Base-by-base conservation (phyloP, 1,140 invertebrate species). In the Meloidogyne hapla region DNA sequence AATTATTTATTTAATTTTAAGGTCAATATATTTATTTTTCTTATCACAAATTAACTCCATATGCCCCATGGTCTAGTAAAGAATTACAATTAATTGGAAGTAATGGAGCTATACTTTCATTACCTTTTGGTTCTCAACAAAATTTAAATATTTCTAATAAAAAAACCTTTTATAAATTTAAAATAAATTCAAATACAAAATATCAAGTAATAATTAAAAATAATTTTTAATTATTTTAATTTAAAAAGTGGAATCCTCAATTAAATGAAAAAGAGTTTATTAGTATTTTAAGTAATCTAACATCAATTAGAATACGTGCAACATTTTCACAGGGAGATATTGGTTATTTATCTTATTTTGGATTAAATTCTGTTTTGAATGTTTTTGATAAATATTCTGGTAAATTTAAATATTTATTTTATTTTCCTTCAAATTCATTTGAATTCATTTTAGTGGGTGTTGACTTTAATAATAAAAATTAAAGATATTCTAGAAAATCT, bases 11-110 rank as follows among this genome's bases (percentile, higher is more conserved):
- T 56, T 56, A n/a, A 18, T 45, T 56, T 56, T 8, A 56, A 56
- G 97, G 97, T 88, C 94, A 96, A 83, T 91, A 93, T 75, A 86
- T 99, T 15, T 91, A 91, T 45, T 98, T 98, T 85, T 92, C 91
- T 23, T 88, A 98, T n/a, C 90, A 92, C 76, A 92, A 95, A 23
- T 92, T 92, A 1, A 13, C 81, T 3, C 15, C 61, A 13, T 25
- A 63, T 45, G 65, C 65, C 5, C 26, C 76, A 4, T 23, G 40
- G 18, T n/a, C 25, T 28, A 28, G 65, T 45, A 21, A 4, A 69
- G 26, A 64, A 68, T 76, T 77, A 62, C 45, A 28, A 38, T 70
- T 26, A 28, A 63, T 28, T 45, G 69, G 33, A 63, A 67, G 21
- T 42, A 42, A 33, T n/a, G 18, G 21, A 6, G 21, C 23, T 67